Evolutionary conservation across 1,140 invertebrate genomes (phyloP).

Genomic region (Drosophila sp.): DNA sequence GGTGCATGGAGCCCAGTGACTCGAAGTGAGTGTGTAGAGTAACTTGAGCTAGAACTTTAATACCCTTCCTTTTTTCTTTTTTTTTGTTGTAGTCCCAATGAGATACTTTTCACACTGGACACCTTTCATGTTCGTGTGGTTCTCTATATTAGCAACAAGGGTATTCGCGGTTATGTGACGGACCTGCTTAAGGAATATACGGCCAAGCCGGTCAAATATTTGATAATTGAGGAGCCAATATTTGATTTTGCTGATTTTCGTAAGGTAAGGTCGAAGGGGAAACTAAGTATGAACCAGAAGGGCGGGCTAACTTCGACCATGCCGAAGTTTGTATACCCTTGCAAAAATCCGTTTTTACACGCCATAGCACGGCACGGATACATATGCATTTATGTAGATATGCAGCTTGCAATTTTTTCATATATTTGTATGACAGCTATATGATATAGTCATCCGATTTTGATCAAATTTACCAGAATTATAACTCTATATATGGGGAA

Average conservation of each 20-base stretch:
- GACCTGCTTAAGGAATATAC: constrained; percentile 52
- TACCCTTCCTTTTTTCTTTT: not conserved
- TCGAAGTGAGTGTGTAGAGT: constrained; percentile 45
- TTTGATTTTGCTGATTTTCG: constrained; percentile 62
- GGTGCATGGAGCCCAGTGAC: constrained; percentile 51
- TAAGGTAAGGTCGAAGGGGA: constrained; percentile 34
- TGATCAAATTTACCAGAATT: too few relatives aligned
- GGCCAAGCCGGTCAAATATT: constrained; percentile 46
- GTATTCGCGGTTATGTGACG: constrained; percentile 64
- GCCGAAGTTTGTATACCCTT: too few relatives aligned
- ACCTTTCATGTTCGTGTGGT: constrained; percentile 57
- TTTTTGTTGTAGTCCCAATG: constrained; percentile 39
- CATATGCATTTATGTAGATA: too few relatives aligned
- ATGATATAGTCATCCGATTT: too few relatives aligned
- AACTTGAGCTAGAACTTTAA: too few relatives aligned
- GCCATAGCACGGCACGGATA: too few relatives aligned
- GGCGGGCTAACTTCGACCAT: too few relatives aligned
- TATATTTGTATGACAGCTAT: too few relatives aligned
- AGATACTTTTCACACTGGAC: constrained; percentile 73
- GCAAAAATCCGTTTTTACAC: too few relatives aligned
- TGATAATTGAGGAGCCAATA: constrained; percentile 60
- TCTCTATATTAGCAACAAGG: constrained; percentile 44
- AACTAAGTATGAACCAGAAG: too few relatives aligned
- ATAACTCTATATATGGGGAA: too few relatives aligned
- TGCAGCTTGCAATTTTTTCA: too few relatives aligned